Evolutionary conservation across 2,888 invertebrate species (phyloP).

Genomic region (Pyrrhia umbra): DNA sequence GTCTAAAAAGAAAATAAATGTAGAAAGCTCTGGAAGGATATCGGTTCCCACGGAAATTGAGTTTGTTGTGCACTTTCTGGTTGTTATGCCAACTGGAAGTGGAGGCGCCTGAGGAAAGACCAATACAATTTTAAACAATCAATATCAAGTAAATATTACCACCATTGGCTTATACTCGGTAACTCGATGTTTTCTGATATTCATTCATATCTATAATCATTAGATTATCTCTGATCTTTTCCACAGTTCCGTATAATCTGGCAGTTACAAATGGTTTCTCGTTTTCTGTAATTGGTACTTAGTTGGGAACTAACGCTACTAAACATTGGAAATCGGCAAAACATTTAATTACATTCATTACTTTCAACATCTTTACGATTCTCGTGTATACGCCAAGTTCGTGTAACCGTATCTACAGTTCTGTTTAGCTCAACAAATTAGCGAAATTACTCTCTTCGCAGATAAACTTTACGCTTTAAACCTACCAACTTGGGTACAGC

Average conservation of each 20-base stretch:
- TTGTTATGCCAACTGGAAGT: constrained; percentile 27
- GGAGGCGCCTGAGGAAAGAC: neutral
- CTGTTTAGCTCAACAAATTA: constrained; percentile 68
- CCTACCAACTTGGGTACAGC: constrained; percentile 25
- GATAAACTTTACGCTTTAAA: constrained; percentile 63
- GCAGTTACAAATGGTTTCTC: constrained; percentile 30
- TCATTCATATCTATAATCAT: constrained; percentile 23
- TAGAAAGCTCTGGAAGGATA: constrained; percentile 34
- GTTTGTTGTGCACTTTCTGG: constrained; percentile 27
- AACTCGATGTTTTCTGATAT: constrained; percentile 13
- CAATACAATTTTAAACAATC: constrained; percentile 32
- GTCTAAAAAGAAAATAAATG: constrained; percentile 7
- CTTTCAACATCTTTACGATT: constrained; percentile 54
- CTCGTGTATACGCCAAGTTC: constrained; percentile 43
- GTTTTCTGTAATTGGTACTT: constrained; percentile 46
- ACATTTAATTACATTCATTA: constrained; percentile 56
- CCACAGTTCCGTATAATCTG: constrained; percentile 28
- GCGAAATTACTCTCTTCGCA: constrained; percentile 64
- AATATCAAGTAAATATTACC: constrained; percentile 13
- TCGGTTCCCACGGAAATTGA: constrained; percentile 39
- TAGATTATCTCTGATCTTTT: constrained; percentile 30
- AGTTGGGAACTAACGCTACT: constrained; percentile 36
- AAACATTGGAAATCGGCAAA: constrained; percentile 54
- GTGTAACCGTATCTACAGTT: constrained; percentile 51
- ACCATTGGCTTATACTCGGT: constrained; percentile 4